These are phyloP conservation scores for Gortyna flavago DNA, from an alignment of 2,888 invertebrate genomes.

Conservation along the genomic window DNA sequence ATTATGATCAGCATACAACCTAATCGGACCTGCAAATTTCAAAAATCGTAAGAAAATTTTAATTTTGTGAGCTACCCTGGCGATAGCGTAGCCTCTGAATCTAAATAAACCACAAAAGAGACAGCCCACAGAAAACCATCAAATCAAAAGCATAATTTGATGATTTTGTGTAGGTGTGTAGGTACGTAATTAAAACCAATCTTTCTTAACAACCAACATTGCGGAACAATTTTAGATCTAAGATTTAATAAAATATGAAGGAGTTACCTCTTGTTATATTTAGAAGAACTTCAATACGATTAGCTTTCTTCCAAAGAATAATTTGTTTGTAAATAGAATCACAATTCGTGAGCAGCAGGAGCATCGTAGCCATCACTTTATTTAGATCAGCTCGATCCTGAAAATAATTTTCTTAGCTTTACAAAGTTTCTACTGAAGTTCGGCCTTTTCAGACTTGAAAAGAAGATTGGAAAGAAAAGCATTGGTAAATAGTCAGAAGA, in stretches of 20 bases:
- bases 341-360: conserved; percentile 77
- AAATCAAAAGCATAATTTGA: background rate
- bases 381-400: conserved; percentile 75
- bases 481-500: conserved; percentile 6
- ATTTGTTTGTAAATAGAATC: conserved; percentile 77
- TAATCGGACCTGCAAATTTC: background rate
- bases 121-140: background rate
- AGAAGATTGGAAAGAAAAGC: conserved; percentile 25
- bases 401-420: conserved; percentile 23
- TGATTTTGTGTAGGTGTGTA: conserved; percentile 3
- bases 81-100: background rate
- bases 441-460: conserved; percentile 6
- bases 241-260: conserved; percentile 10
- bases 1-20: background rate
- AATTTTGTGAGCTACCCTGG: background rate
- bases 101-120: background rate
- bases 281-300: conserved; percentile 73
- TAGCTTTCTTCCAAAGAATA: conserved; percentile 69
- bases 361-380: conserved; percentile 78
- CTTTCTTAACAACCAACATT: background rate
- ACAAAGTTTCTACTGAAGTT: conserved; percentile 14
- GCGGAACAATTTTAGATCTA: conserved; percentile 3
- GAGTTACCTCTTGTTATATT: conserved; percentile 44
- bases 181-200: background rate
- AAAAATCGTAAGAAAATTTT: background rate